Evolutionary conservation across 2,888 invertebrate genomes (phyloP).

Genomic region (Cancer borealis): DNA sequence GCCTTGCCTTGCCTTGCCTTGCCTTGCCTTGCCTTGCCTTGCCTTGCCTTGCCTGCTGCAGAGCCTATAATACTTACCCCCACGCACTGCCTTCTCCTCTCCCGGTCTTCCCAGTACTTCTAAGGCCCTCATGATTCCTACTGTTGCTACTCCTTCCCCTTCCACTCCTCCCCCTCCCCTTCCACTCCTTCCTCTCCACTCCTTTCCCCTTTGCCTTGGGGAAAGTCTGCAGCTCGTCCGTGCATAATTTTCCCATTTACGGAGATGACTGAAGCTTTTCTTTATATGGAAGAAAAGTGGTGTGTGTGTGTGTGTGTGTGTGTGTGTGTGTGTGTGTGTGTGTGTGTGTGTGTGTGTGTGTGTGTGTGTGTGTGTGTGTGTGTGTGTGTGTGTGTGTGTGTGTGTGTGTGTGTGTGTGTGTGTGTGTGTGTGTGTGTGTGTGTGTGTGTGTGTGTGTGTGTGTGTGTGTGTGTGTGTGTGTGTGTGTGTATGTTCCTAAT

Average conservation of each 20-base stretch:
- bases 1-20: too few relatives aligned
- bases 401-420: too few relatives aligned
- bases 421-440: too few relatives aligned
- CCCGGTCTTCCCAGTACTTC: not conserved
- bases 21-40: too few relatives aligned
- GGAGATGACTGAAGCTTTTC: not conserved
- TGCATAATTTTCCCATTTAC: conserved; percentile 20
- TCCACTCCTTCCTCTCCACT: not conserved
- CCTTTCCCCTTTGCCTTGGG: not conserved
- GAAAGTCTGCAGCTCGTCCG: not conserved
- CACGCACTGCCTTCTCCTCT: not conserved
- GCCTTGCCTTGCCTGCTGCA: too few relatives aligned
- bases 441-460: too few relatives aligned
- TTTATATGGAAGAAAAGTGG: not conserved
- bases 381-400: too few relatives aligned
- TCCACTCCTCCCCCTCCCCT: not conserved
- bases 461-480: too few relatives aligned
- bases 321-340: too few relatives aligned
- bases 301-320: not conserved
- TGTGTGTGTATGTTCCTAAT: too few relatives aligned
- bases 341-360: too few relatives aligned
- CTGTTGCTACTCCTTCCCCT: not conserved
- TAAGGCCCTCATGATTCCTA: not conserved
- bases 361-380: too few relatives aligned
- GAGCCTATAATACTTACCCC: not conserved